Evolutionary conservation across 2,113 vertebrate species (phyloP), one percentile per base, ranked within the genome.

Genomic region (Azemiops feae): DNA sequence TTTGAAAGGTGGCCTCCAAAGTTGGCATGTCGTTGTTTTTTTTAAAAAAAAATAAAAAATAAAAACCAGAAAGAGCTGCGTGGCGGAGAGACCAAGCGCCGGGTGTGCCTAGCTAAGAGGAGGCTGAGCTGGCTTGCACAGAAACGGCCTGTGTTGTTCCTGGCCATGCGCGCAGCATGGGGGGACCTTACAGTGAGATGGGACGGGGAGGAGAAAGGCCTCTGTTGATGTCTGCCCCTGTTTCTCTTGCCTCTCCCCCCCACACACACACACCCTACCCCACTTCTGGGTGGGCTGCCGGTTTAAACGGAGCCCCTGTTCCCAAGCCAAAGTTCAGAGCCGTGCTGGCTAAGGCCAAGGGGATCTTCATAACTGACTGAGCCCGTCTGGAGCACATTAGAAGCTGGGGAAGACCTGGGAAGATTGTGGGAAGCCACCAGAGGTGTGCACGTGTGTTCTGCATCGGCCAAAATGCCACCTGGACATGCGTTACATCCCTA

Each of bases 1-100:
- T n/a, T 81, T 94, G 95, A 47, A 95, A 95, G 96, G 91, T 86
- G 92, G 97, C 96, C 74, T 64, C 96, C 94, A 93, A 97, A 96
- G 97, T 86, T 89, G 96, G 94, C 91, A 91, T 96, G 96, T 96
- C 23, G 11, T 30, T 58, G 27, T 30, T 60, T 4, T 57, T 57
- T 98, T 97, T 93, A 96, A 97, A 95, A 96, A 97, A 96, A 47
- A 47, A 47, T 9, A 50, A 50, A 50, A 50, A 50, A 50, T 50
- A 9, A 50, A 50, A 47, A 47, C 47, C 47, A 47, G 81, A 91
- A 34, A 92, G 94, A 97, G 96, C 95, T 95, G 92, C 94, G 88
- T 93, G 95, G 91, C 94, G 94, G 89, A 91, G 90, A 94, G 91
- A 55, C 10, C 58, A 10, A 0, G 27, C 4, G 14, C 88, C 10